A percentile compares a stretch with the other conserved stretches of the same genome.
Evolutionary conservation across 1,140 invertebrate species (phyloP).

Genomic region (Sesamia nonagrioides): DNA sequence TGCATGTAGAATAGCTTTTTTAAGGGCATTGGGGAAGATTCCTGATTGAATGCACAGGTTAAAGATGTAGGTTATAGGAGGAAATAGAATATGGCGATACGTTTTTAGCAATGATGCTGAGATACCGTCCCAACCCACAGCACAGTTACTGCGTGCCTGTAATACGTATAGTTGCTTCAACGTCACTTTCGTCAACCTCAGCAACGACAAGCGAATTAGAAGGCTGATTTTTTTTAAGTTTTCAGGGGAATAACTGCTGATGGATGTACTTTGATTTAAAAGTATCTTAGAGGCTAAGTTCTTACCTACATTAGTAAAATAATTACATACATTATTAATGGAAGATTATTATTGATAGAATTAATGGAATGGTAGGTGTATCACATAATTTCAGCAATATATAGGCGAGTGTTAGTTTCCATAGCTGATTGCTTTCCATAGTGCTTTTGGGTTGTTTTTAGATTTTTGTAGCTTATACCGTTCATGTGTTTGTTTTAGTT

Average conservation of each 20-base stretch:
- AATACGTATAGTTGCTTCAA: not conserved
- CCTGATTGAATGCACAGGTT: no score
- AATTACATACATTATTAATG: no score
- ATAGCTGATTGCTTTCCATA: not conserved
- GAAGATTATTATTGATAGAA: no score
- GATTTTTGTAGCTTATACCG: not conserved
- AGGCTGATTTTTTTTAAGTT: no score
- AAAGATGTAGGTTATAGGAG: not conserved
- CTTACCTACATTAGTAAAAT: no score
- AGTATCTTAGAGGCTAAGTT: no score
- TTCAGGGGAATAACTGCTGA: no score
- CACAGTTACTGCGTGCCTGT: not conserved
- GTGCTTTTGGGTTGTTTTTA: not conserved
- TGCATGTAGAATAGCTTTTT: not conserved
- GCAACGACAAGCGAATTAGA: no score
- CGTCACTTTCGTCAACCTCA: not conserved
- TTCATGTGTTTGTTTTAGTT: no score
- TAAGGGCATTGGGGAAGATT: not conserved
- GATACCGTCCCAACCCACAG: not conserved
- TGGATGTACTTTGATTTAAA: no score
- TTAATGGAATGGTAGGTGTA: not conserved
- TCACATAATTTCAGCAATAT: not conserved
- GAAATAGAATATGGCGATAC: not conserved
- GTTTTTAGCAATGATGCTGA: not conserved
- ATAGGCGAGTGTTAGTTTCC: not conserved